Evolutionary conservation across 37 sponge, comb jelly and placozoan genomes (phyloP), one percentile per base, ranked within the genome.

Genomic region (Eunapius fragilis): DNA sequence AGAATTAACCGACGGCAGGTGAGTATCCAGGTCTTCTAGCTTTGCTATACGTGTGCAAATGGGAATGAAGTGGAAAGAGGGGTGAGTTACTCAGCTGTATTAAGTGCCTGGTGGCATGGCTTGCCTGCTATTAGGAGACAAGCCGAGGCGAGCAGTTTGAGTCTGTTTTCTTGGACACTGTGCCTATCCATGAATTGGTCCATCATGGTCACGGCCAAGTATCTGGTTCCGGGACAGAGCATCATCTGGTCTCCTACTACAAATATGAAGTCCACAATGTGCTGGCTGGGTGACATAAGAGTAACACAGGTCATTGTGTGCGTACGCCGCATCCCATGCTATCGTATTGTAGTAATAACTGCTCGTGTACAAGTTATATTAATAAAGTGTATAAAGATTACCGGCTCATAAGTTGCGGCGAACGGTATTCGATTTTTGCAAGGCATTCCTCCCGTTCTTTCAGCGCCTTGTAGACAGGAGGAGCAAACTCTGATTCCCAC

Each of bases 121-220:
- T 31, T 45, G 85, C 87, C 89, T 71, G 95, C 92, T 45, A 95
- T 58, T 22, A 89, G 89, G 26, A 95, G 92, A 67, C 90, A 86
- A 25, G 87, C 74, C 26, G 91, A 89, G 5, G 87, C 79, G 27
- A 91, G 84, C 28, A 95, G 85, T 70, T 91, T 91, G 37, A 95
- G 78, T 37, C 88, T 80, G 32, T 78, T 80, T 36, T 91, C 87
- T 76, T 84, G 87, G 6, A 95, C 86, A 38, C 74, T 83, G 78
- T 95, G 92, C 72, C 84, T 89, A 48, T 95, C 95, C 95, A 95
- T 95, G 85, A 95, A 95, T 80, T 87, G 89, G 35, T 95, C 95
- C 84, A 91, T 47, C 12, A 91, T 80, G 0, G 37, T 72, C 22
- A 95, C 75, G 58, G 95, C 95, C 23, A 91, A 85, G 76, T 75